Conservation (phyloP, 2,113 vertebrate genomes). For the Cyanistes caeruleus region DNA sequence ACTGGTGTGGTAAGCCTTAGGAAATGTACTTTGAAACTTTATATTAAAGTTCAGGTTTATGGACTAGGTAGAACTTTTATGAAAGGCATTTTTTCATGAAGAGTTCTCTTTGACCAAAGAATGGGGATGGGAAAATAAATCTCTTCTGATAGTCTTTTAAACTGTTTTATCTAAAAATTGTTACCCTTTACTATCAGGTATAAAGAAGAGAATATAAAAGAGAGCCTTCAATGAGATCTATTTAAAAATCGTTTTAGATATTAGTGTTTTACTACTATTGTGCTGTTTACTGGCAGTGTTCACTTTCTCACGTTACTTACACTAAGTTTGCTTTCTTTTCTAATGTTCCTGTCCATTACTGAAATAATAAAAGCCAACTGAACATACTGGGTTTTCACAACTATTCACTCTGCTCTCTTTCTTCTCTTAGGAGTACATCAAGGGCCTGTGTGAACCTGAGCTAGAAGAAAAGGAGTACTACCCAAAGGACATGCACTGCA, state of each 20-base stretch:
- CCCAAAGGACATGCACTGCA: constrained; percentile 96
- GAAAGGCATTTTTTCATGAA: neutral
- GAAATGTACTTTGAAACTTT: neutral
- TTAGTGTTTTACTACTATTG: neutral
- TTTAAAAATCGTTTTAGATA: neutral
- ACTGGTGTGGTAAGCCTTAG: neutral
- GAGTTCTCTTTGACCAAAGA: neutral
- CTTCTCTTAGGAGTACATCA: constrained; percentile 86
- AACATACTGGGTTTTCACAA: neutral
- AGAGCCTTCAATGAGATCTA: neutral
- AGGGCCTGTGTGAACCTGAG: constrained; percentile 94
- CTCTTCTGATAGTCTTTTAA: neutral
- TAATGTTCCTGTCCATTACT: neutral
- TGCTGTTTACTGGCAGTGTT: neutral
- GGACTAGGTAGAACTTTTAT: neutral
- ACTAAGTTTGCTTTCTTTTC: neutral
- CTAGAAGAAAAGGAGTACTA: constrained; percentile 88
- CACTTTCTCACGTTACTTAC: neutral
- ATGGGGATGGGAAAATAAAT: neutral
- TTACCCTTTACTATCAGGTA: neutral
- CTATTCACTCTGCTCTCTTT: neutral
- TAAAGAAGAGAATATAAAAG: neutral
- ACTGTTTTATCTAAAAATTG: neutral
- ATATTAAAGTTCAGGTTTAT: neutral
- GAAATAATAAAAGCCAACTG: neutral